Evolutionary conservation across 2,888 invertebrate species (phyloP).

Genomic region (Icerya purchasi): DNA sequence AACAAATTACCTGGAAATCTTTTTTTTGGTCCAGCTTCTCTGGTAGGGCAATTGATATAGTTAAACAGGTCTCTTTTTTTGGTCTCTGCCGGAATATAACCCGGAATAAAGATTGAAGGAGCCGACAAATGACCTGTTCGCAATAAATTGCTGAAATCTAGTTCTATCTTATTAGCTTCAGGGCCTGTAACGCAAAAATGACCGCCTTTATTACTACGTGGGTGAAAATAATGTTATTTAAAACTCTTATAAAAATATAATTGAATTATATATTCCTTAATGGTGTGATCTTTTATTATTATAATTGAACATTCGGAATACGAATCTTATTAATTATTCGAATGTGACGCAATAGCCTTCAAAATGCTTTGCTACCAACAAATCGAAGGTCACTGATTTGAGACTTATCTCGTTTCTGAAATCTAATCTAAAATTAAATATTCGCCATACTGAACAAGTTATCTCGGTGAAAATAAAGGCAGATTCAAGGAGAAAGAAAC

Average conservation of each 20-base stretch:
- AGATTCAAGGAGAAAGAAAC: no score
- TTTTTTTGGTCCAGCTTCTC: no score
- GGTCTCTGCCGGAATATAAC: conserved; percentile 34
- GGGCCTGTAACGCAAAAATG: conserved; percentile 33
- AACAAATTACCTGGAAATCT: no score
- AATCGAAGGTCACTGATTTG: no score
- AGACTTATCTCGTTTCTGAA: no score
- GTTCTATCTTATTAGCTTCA: conserved; percentile 51
- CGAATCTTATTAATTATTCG: neutral
- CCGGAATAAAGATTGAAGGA: conserved; percentile 56
- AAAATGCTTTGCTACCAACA: no score
- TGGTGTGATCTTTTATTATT: neutral
- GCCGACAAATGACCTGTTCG: conserved; percentile 48
- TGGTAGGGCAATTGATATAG: conserved; percentile 55
- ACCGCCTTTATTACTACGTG: no score
- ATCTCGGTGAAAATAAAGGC: no score
- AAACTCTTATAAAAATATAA: neutral
- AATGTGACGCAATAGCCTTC: no score
- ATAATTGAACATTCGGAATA: neutral
- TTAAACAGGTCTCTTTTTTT: conserved; percentile 45
- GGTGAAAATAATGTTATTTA: neutral
- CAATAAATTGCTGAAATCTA: conserved; percentile 54
- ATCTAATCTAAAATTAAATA: no score
- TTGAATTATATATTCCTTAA: neutral
- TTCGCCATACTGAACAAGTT: no score